Percentiles rank a stretch among this genome's conserved stretches.
phyloP scores from a whole-genome alignment of 2,113 vertebrate genomes.

The Sceloporus tristichus region DNA sequence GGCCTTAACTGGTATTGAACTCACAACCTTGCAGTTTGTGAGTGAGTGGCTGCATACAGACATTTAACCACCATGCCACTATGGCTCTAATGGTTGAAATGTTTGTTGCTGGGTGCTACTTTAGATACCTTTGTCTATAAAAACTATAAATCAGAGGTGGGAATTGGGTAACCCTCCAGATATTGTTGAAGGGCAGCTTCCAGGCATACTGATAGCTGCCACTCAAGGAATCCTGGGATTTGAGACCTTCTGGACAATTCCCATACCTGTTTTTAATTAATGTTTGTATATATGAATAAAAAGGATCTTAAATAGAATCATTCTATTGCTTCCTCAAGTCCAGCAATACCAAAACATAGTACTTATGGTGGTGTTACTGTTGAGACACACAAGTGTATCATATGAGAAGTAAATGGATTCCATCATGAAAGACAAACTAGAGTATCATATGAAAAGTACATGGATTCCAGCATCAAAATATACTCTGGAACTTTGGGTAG shows the following conservation, averaged over 20 bases:
- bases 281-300: too few relatives aligned
- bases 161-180: too few relatives aligned
- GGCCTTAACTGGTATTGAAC: too few relatives aligned
- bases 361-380: neutral
- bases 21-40: too few relatives aligned
- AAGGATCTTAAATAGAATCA: neutral
- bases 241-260: too few relatives aligned
- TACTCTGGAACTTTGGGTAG: neutral
- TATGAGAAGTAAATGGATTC: neutral
- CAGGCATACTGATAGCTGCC: too few relatives aligned
- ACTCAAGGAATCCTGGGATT: too few relatives aligned
- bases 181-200: too few relatives aligned
- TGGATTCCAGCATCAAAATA: neutral
- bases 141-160: too few relatives aligned
- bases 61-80: too few relatives aligned
- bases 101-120: neutral
- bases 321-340: neutral
- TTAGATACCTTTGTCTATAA: neutral
- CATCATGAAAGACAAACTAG: neutral
- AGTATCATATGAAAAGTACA: neutral
- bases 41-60: too few relatives aligned
- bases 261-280: neutral
- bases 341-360: neutral
- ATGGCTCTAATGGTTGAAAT: neutral
- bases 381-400: too few relatives aligned